Conservation (phyloP, 2,797 vertebrate genomes). For the Tachyglossus aculeatus region DNA sequence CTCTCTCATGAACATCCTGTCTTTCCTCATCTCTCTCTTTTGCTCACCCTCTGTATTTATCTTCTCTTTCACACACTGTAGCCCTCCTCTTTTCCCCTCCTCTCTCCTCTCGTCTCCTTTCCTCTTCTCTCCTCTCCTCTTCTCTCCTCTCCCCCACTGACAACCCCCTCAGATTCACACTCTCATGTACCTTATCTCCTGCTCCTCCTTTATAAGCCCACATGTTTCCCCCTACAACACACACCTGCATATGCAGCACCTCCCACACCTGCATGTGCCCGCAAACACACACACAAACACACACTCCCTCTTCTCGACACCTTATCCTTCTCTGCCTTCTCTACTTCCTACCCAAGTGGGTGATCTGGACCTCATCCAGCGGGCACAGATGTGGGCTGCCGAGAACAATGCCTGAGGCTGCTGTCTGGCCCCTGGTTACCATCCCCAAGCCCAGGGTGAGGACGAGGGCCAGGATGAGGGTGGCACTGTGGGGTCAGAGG, state of each 20-base stretch:
- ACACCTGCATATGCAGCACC: accelerated
- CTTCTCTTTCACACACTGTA: neutral
- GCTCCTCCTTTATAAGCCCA: neutral
- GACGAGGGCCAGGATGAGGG: too few species aligned
- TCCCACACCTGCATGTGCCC: neutral
- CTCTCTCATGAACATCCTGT: neutral
- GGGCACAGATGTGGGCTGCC: too few species aligned
- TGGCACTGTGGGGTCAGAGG: too few species aligned
- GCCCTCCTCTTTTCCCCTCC: neutral
- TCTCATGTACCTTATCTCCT: neutral
- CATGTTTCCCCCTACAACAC: neutral
- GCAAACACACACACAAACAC: neutral
- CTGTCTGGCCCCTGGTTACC: too few species aligned
- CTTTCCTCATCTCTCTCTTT: neutral
- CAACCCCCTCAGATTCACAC: neutral
- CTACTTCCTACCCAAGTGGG: too few species aligned
- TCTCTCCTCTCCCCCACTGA: accelerated
- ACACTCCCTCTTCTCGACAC: neutral
- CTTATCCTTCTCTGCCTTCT: too few species aligned
- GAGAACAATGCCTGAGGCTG: too few species aligned
- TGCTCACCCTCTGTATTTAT: neutral
- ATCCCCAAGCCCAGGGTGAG: too few species aligned
- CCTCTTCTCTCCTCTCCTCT: too few species aligned
- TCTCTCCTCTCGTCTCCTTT: neutral
- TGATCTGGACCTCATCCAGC: too few species aligned